Evolutionary conservation across 1,140 invertebrate species (phyloP).

Genomic region (Hestina assimilis): DNA sequence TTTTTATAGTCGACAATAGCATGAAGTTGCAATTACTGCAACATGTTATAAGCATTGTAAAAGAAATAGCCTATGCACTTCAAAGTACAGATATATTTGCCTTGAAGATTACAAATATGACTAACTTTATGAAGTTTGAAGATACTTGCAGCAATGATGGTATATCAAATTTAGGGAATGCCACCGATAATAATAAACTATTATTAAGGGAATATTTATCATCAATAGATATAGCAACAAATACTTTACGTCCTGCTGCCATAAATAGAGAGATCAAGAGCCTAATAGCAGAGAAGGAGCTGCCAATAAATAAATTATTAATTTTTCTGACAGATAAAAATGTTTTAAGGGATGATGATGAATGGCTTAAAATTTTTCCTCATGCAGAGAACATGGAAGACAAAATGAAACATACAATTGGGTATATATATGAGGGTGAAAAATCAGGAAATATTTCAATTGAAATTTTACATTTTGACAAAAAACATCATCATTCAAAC

Average conservation of each 20-base stretch:
- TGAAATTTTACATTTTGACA: conserved; percentile 62
- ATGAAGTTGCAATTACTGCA: conserved; percentile 57
- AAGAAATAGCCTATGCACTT: conserved; percentile 62
- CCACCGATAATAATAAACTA: conserved; percentile 68
- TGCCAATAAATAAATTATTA: conserved; percentile 58
- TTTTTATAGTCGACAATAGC: conserved; percentile 69
- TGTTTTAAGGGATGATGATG: conserved; percentile 60
- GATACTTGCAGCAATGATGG: conserved; percentile 60
- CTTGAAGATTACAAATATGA: conserved; percentile 64
- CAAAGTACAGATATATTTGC: conserved; percentile 60
- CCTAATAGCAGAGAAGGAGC: conserved; percentile 42
- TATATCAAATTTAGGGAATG: conserved; percentile 62
- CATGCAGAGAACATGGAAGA: conserved; percentile 40
- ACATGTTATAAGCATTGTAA: conserved; percentile 56
- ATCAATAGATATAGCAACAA: conserved; percentile 45
- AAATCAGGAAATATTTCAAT: conserved; percentile 55
- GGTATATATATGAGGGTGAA: conserved; percentile 56
- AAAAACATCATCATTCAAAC: conserved; percentile 62
- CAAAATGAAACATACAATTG: conserved; percentile 56
- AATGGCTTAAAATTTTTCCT: conserved; percentile 64
- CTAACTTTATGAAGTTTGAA: conserved; percentile 68
- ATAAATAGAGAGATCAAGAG: conserved; percentile 57
- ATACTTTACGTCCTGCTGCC: conserved; percentile 40
- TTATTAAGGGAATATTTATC: conserved; percentile 59
- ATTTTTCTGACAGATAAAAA: conserved; percentile 67